Evolutionary conservation across 2,888 invertebrate genomes (phyloP).

Genomic region (Drosophila bunnanda): DNA sequence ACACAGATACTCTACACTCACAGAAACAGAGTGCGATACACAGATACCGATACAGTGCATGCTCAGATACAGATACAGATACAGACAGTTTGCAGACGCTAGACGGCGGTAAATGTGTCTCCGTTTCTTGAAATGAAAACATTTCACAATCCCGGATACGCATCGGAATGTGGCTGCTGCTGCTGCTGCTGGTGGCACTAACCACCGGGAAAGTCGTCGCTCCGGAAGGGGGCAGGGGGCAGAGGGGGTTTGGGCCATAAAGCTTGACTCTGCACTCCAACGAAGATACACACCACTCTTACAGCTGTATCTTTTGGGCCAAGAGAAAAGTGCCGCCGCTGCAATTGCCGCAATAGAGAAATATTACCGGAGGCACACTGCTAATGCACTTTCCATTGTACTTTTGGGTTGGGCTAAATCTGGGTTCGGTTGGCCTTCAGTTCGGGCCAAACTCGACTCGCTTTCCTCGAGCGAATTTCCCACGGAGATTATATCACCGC

Average conservation of each 20-base stretch:
- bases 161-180: conserved; percentile 73
- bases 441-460: conserved; percentile 51
- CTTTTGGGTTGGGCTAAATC: conserved; percentile 21
- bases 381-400: conserved; percentile 44
- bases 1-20: not conserved
- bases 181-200: conserved; percentile 40
- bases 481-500: conserved; percentile 44
- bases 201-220: conserved; percentile 29
- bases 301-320: conserved; percentile 19
- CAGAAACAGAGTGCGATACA: conserved; percentile 35
- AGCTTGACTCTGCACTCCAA: conserved; percentile 62
- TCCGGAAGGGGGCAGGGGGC: not conserved
- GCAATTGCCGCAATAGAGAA: conserved; percentile 42
- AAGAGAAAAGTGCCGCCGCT: conserved; percentile 22
- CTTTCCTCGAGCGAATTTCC: conserved; percentile 30
- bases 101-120: conserved; percentile 66
- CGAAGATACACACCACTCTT: conserved; percentile 14
- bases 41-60: conserved; percentile 26
- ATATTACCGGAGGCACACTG: conserved; percentile 34
- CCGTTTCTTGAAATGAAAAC: conserved; percentile 72
- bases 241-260: conserved; percentile 60
- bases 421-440: conserved; percentile 61
- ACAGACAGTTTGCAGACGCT: conserved; percentile 52
- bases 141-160: conserved; percentile 82
- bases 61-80: conserved; percentile 54